Evolutionary conservation across 2,113 vertebrate species (phyloP).

Genomic region (Sprattus sprattus): DNA sequence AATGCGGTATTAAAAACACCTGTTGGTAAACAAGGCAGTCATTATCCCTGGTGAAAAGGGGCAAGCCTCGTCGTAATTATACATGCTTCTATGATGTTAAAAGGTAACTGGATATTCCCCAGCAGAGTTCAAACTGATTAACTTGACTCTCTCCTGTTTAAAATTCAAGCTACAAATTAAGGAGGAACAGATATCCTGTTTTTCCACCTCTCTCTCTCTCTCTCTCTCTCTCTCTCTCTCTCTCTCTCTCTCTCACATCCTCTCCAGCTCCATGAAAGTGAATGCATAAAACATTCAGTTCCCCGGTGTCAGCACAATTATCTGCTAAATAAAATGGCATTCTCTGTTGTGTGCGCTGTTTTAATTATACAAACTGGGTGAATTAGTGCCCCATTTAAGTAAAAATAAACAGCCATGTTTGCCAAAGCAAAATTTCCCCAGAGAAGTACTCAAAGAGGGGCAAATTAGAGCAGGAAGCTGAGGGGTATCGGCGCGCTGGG

Average conservation of each 20-base stretch:
- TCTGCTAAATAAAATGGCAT: conserved; percentile 96
- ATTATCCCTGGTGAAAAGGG: conserved; percentile 81
- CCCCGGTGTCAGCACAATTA: conserved; percentile 96
- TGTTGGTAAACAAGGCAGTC: conserved; percentile 95
- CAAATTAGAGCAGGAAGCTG: conserved; percentile 60
- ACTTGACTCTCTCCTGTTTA: conserved; percentile 91
- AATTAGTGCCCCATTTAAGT: conserved; percentile 86
- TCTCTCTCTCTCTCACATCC: conserved; percentile 26
- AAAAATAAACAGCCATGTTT: conserved; percentile 86
- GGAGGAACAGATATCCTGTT: conserved; percentile 88
- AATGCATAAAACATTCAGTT: conserved; percentile 89
- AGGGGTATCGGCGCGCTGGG: conserved; percentile 47
- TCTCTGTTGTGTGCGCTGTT: conserved; percentile 85
- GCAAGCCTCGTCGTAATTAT: conserved; percentile 88
- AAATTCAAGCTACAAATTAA: conserved; percentile 95
- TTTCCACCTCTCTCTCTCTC: conserved; percentile 37
- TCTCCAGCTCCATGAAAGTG: conserved; percentile 83
- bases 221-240: conserved; percentile 39
- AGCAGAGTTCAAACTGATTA: conserved; percentile 91
- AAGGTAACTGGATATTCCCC: conserved; percentile 94
- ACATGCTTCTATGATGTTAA: conserved; percentile 93
- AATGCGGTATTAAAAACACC: conserved; percentile 65
- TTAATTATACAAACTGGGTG: conserved; percentile 91
- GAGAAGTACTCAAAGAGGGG: conserved; percentile 62
- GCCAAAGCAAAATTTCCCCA: conserved; percentile 74